Conservation (phyloP, 2,113 vertebrate species). For the Eubucco bourcierii region DNA sequence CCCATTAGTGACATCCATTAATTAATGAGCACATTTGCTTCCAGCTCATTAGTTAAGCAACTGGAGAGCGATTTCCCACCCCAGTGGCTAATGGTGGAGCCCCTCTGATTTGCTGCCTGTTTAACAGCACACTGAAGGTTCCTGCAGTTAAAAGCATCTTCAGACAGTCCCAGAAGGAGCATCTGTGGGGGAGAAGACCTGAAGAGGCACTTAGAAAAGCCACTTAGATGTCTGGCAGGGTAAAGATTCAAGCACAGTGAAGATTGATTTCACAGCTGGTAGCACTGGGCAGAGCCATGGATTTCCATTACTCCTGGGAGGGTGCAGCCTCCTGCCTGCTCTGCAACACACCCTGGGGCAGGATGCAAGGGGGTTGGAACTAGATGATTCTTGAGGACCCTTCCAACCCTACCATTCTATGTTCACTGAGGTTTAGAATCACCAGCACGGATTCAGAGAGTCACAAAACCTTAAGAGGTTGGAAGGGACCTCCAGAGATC, state of each 20-base stretch:
- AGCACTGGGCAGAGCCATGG: background rate
- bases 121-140: background rate
- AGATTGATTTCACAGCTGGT: background rate
- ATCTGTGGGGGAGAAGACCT: background rate
- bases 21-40: background rate
- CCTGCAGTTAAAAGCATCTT: background rate
- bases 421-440: too few species aligned
- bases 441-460: too few species aligned
- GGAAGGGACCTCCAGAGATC: too few species aligned
- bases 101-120: background rate
- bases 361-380: too few species aligned
- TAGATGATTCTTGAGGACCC: too few species aligned
- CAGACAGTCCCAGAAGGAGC: background rate
- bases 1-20: background rate
- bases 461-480: too few species aligned
- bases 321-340: background rate
- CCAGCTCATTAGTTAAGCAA: background rate
- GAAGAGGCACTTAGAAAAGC: background rate
- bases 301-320: background rate
- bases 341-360: background rate
- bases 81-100: background rate
- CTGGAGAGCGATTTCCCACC: background rate
- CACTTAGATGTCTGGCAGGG: background rate
- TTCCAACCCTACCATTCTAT: too few species aligned
- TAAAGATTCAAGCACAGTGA: background rate